Base-by-base conservation (phyloP, 2,113 vertebrate genomes). In the Orcinus orca region DNA sequence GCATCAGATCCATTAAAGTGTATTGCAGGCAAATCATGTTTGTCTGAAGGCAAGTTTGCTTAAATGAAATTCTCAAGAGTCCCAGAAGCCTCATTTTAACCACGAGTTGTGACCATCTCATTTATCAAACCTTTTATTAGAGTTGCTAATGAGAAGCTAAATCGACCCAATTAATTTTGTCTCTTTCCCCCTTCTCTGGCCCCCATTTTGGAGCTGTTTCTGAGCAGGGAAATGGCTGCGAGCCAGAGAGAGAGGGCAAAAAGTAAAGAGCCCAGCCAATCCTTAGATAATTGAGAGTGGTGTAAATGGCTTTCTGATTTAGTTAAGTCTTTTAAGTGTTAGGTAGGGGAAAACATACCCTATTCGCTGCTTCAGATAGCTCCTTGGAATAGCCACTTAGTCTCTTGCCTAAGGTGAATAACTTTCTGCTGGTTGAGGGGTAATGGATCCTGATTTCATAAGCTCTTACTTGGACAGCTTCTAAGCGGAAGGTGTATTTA, bases 251-350 rank as follows among this genome's bases (percentile, higher is more conserved):
- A 94, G 21, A 55, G 77, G 86, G 58, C 89, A 93, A 73, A 93
- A 97, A 95, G 55, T 90, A 91, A 95, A 94, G 83, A 77, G 88
- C 77, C 67, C 65, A 71, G 93, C 47, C 79, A 91, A 88, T 95
- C 67, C 31, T 96, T 95, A 55, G 95, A 81, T 93, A 97, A 96
- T 93, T 79, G 88, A 94, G 91, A 97, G 47, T 79, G 65, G 77
- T 79, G 8, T 87, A 95, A 97, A 97, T 97, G 93, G 95, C 82
- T 97, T 95, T 97, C 93, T 92, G 93, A 97, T 97, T 97, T 97
- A 80, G 89, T 97, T 97, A 97, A 95, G 41, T 95, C 95, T 92
- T 97, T 96, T 80, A 88, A 86, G 47, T 89, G 62, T 96, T 94
- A 96, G 62, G 36, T 94, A 83, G 82, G 26, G 83, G 85, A 15